A percentile compares a stretch with the other conserved stretches of the same genome.
phyloP scores from a whole-genome alignment of 1,140 invertebrate genomes.

The Sitophilus oryzae region DNA sequence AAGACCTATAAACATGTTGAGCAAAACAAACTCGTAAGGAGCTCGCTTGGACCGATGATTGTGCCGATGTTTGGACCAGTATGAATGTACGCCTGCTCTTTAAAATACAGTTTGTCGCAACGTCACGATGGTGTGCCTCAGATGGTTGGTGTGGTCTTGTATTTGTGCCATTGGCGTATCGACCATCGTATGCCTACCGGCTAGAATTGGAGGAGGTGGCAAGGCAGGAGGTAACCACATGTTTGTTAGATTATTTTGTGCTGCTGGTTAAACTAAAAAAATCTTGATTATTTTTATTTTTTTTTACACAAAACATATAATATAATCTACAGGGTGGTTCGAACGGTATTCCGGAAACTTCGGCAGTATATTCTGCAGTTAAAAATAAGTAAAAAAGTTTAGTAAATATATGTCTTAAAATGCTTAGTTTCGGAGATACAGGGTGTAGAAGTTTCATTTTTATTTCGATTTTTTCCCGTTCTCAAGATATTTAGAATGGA shows the following conservation, averaged over 20 bases:
- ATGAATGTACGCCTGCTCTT: neutral
- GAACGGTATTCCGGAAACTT: too few relatives aligned
- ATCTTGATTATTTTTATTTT: constrained; percentile 1
- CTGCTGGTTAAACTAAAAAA: too few relatives aligned
- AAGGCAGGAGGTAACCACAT: constrained; percentile 20
- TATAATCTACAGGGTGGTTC: too few relatives aligned
- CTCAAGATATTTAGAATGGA: too few relatives aligned
- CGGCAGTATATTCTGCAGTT: too few relatives aligned
- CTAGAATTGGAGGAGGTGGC: constrained; percentile 27
- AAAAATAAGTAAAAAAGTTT: too few relatives aligned
- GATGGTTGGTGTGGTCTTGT: constrained; percentile 7
- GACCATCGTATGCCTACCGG: constrained; percentile 3
- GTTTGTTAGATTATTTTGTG: too few relatives aligned
- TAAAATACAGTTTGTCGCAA: neutral
- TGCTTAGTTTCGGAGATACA: too few relatives aligned
- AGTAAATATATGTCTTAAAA: too few relatives aligned
- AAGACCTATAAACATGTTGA: neutral
- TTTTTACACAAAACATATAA: constrained; percentile 6
- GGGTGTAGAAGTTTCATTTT: too few relatives aligned
- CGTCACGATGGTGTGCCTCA: constrained; percentile 2
- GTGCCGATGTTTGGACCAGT: neutral
- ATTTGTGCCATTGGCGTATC: constrained; percentile 7
- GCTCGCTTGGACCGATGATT: neutral
- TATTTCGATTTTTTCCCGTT: too few relatives aligned
- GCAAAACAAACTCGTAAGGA: neutral